Percentiles rank a stretch among this genome's conserved stretches.
Evolutionary conservation across 2,113 vertebrate species (phyloP).

Genomic region (Nipponia nippon): DNA sequence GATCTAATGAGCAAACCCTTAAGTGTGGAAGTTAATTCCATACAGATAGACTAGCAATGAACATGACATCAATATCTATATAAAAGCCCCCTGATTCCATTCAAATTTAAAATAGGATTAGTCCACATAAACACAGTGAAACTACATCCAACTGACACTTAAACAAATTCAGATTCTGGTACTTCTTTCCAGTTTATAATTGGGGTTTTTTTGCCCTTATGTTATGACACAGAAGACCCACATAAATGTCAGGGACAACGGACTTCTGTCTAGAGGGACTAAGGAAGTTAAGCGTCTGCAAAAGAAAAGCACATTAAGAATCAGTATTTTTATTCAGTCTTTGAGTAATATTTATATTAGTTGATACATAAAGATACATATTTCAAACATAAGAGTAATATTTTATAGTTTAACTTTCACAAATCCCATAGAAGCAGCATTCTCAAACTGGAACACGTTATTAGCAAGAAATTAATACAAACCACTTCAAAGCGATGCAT

Average conservation of each 20-base stretch:
- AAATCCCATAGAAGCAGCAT: not conserved
- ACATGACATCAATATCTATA: not conserved
- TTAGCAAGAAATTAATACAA: not conserved
- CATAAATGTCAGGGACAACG: not conserved
- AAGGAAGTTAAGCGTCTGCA: not conserved
- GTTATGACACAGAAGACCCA: not conserved
- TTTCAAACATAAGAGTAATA: not conserved
- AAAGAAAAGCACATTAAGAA: not conserved
- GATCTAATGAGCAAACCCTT: not conserved
- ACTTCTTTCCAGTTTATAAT: not conserved
- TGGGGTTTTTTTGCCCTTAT: not conserved
- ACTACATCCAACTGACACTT: not conserved
- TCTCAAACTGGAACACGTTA: not conserved
- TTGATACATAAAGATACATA: not conserved
- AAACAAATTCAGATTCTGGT: not conserved
- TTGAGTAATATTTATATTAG: not conserved
- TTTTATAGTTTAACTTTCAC: not conserved
- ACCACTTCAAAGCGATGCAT: not conserved
- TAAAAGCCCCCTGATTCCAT: not conserved
- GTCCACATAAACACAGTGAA: not conserved
- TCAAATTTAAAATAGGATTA: not conserved
- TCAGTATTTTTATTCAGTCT: not conserved
- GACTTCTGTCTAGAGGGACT: not conserved
- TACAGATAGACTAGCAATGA: not conserved
- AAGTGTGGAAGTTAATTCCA: not conserved